Conservation (phyloP, 2,888 invertebrate genomes). For the Drosophila formosana region DNA sequence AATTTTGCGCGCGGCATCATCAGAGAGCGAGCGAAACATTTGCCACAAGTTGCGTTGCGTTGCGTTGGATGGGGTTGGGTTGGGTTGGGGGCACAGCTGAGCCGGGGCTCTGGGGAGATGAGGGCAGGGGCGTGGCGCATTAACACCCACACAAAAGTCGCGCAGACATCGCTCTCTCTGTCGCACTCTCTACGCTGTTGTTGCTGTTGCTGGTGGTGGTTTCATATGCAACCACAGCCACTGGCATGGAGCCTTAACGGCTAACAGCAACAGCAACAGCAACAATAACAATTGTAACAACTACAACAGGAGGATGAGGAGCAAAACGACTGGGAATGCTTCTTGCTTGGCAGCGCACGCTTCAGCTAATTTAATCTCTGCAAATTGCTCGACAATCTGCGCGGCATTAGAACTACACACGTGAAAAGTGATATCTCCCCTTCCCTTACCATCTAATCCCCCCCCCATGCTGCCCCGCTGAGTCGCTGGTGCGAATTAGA, state of each 20-base stretch:
- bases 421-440: conserved; percentile 62
- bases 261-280: conserved; percentile 31
- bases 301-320: conserved; percentile 15
- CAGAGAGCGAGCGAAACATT: conserved; percentile 53
- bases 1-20: conserved; percentile 67
- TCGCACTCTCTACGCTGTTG: conserved; percentile 17
- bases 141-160: conserved; percentile 61
- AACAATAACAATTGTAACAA: conserved; percentile 42
- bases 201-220: conserved; percentile 61
- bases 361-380: conserved; percentile 85
- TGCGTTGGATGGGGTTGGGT: conserved; percentile 10
- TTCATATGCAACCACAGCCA: conserved; percentile 72
- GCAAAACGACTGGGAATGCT: conserved; percentile 39
- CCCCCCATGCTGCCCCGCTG: conserved; percentile 6
- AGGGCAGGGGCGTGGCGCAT: conserved; percentile 70
- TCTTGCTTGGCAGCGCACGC: conserved; percentile 64
- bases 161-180: conserved; percentile 54
- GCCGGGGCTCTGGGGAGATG: conserved; percentile 42
- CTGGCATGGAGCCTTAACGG: conserved; percentile 45
- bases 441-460: neutral
- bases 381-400: conserved; percentile 85
- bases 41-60: conserved; percentile 25
- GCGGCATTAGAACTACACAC: conserved; percentile 78
- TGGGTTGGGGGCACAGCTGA: conserved; percentile 30
- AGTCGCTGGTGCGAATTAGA: conserved; percentile 68